Base-by-base conservation (phyloP, 2,888 invertebrate genomes). In the Busseola fusca region DNA sequence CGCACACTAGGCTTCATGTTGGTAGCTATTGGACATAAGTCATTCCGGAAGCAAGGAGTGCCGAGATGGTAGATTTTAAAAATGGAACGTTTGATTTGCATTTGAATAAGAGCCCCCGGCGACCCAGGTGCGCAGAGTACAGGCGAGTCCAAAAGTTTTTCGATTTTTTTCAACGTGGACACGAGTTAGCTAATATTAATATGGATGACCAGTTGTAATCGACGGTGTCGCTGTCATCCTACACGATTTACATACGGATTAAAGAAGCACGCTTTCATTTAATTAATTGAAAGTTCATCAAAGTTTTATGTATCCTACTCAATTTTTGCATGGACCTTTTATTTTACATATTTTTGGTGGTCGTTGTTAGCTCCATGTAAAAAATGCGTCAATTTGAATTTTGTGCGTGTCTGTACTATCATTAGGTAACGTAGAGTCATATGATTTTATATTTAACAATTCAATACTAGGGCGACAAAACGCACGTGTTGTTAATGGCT, bases 81-180 rank as follows among this genome's bases (percentile, higher is more conserved):
- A 96, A 95, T 95, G 95, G 96, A 95, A 95, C 95, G 94, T 95
- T 96, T 96, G 95, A 96, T 96, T 96, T 96, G 95, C 96, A 96
- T 96, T 95, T 96, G 96, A 96, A 96, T 96, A 92, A 93, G 94
- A 92, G 94, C 94, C 95, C 94, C 93, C 88, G 93, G 94, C 94
- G 93, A 93, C 95, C 95, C 95, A 95, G 95, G 95, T 95, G 95
- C 94, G 92, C 92, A 85, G 84, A 87, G 94, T 94, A 95, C 92
- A 92, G 91, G 92, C 92, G 87, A 84, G 86, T 86, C 88, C 86
- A 88, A 94, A 93, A 92, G 89, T 92, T 93, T 93, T 89, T 87
- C 82, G 86, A 83, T 86, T 85, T 88, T 87, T 88, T 88, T 86
- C 85, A 76, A 81, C 76, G 74, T 84, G 75, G 76, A 86, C 79